These are phyloP conservation scores for Chaitophorus viminalis DNA, from an alignment of 2,888 invertebrate genomes.

Conservation along the genomic window DNA sequence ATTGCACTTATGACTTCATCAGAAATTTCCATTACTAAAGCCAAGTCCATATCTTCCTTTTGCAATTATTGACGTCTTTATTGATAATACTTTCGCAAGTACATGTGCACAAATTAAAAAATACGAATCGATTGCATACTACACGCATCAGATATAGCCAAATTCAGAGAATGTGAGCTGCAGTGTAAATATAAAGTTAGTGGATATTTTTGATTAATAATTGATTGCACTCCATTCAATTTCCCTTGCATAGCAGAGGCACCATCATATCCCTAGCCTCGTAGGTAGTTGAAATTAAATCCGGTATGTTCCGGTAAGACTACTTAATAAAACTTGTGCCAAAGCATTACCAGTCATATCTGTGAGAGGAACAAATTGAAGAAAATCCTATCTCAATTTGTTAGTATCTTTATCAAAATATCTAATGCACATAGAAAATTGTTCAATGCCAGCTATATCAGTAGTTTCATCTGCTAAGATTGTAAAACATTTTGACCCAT, in stretches of 20 bases:
- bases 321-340: slow-evolving; percentile 47
- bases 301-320: slow-evolving; percentile 62
- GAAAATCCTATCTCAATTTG: slow-evolving; percentile 64
- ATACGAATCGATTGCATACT: not conserved
- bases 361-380: slow-evolving; percentile 64
- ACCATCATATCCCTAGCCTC: slow-evolving; percentile 47
- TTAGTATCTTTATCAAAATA: slow-evolving; percentile 61
- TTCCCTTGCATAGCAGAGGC: slow-evolving; percentile 13
- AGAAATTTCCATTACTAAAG: too few species aligned
- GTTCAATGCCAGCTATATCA: slow-evolving; percentile 65
- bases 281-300: slow-evolving; percentile 62
- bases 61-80: too few species aligned
- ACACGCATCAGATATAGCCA: too few species aligned
- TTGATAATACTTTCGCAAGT: too few species aligned
- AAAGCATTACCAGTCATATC: slow-evolving; percentile 62
- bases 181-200: too few species aligned
- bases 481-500: slow-evolving; percentile 65
- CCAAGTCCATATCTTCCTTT: too few species aligned
- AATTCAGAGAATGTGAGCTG: too few species aligned
- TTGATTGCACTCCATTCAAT: too few species aligned
- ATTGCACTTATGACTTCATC: too few species aligned
- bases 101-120: too few species aligned
- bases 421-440: slow-evolving; percentile 65
- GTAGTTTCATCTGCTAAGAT: slow-evolving; percentile 66
- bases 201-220: too few species aligned